Conservation (phyloP, 2,888 invertebrate genomes). For the Eristalinus aeneus region DNA sequence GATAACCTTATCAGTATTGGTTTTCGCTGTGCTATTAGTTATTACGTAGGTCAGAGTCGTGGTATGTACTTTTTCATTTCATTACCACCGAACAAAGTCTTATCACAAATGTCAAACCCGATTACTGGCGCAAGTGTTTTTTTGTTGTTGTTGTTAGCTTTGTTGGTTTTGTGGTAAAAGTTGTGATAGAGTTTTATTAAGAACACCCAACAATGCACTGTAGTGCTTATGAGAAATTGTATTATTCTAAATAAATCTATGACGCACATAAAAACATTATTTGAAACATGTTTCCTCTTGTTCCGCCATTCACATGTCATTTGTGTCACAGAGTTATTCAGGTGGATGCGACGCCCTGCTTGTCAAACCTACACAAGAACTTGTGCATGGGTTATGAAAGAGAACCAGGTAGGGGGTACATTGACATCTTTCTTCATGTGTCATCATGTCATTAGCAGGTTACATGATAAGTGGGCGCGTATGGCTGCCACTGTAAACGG, state of each 20-base stretch:
- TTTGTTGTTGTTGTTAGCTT: background rate
- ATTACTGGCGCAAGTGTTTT: constrained; percentile 14
- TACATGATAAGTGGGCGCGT: constrained; percentile 19
- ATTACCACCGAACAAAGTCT: constrained; percentile 40
- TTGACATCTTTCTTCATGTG: constrained; percentile 33
- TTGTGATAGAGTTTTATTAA: background rate
- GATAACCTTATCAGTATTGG: constrained; percentile 61
- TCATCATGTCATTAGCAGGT: constrained; percentile 28
- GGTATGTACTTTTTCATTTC: constrained; percentile 27
- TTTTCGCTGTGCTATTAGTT: constrained; percentile 47
- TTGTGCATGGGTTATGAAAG: constrained; percentile 1
- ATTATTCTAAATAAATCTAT: constrained; percentile 25
- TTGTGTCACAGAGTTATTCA: background rate
- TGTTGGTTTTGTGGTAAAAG: background rate
- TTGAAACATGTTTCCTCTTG: background rate
- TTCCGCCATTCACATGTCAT: constrained; percentile 10
- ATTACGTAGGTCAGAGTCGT: constrained; percentile 61
- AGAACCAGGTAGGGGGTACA: background rate
- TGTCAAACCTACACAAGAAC: constrained; percentile 4
- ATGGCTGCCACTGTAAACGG: background rate
- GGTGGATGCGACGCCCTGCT: constrained; percentile 13
- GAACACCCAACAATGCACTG: background rate
- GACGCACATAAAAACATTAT: constrained; percentile 16
- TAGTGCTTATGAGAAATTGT: background rate
- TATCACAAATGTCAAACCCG: constrained; percentile 46